Percentiles rank a stretch among this genome's conserved stretches.
Conservation (phyloP, 92 coral and sea anemone genomes). For the Palythoa grandiflora region DNA sequence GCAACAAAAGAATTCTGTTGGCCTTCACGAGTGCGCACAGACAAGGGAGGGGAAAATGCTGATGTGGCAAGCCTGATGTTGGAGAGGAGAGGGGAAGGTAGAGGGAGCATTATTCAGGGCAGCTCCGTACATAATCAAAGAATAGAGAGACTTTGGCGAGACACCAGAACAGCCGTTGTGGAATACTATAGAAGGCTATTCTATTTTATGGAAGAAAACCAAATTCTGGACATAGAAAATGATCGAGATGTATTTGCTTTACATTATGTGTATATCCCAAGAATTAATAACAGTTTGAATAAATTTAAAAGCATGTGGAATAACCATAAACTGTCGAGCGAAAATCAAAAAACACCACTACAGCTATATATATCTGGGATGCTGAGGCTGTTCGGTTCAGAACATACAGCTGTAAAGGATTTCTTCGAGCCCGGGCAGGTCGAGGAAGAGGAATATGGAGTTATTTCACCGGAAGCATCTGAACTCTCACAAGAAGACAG, state of each 20-base stretch:
- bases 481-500: not conserved
- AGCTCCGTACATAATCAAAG: not conserved
- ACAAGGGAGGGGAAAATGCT: no score
- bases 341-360: not conserved
- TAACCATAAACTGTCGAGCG: not conserved
- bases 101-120: no score
- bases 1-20: no score
- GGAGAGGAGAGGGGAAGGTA: not conserved
- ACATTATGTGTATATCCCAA: not conserved
- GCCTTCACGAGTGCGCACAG: no score
- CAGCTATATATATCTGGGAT: not conserved
- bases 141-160: conserved; percentile 2
- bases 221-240: not conserved
- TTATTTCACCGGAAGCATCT: not conserved
- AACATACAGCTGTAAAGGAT: not conserved
- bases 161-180: not conserved
- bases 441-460: not conserved
- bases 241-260: not conserved
- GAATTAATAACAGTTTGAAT: not conserved
- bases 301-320: not conserved
- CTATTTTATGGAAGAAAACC: not conserved
- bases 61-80: not conserved
- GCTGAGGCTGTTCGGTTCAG: not conserved
- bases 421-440: not conserved
- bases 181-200: not conserved